Base-by-base conservation (phyloP, 2,797 vertebrate species). In the Bradypus variegatus region DNA sequence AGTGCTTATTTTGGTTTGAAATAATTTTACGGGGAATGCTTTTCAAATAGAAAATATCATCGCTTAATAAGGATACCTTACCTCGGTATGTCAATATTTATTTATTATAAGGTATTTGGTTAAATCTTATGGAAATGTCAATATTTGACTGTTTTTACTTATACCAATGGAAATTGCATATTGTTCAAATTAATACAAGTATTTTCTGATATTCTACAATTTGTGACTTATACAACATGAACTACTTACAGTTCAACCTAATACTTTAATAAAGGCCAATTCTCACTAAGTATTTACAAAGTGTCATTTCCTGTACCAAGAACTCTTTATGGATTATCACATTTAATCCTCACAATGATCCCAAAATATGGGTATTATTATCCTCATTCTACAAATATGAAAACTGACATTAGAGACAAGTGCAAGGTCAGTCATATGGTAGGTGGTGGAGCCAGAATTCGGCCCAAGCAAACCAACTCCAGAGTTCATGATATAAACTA, bases 131-230 rank as follows among this genome's bases (percentile, higher is more conserved):
- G 9, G 23, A 94, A 93, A 58, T 93, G 50, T 31, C 79, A 8
- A 80, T 79, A 77, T 76, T 33, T 88, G 33, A 85, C 36, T 91
- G 15, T 86, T 93, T 93, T 90, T 16, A 87, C 7, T 27, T 64
- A 62, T 7, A 33, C 67, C 50, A 91, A 64, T 36, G 2, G 8
- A 15, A 75, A 90, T 83, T 60, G 31, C 19, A 55, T 45, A 23
- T 36, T 25, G 14, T 79, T 82, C n/a, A 83, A 86, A 86, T 90
- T 64, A 86, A 82, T 31, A 48, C n/a, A 88, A 78, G 19, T 16
- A 48, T 67, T 76, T 88, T 8, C 29, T 76, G 11, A 65, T 81
- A 77, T 78, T 48, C 60, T 69, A 60, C 4, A 21, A 89, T 41
- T 70, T 69, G 15, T 36, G 77, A 75, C 6, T 29, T 62, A 72